Evolutionary conservation across 2,113 vertebrate species (phyloP).

Genomic region (Myodes glareolus): DNA sequence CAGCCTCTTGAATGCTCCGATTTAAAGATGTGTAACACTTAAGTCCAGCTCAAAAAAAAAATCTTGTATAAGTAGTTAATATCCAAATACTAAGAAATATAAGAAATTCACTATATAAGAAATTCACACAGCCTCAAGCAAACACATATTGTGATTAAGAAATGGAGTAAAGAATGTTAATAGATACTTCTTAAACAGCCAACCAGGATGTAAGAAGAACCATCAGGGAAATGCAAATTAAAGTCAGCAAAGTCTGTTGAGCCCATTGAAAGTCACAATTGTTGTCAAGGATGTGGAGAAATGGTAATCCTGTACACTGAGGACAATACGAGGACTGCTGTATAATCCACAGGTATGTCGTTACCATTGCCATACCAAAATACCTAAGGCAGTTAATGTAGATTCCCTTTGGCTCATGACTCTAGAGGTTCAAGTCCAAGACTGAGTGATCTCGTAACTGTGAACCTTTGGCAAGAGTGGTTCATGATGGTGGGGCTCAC

Average conservation of each 20-base stretch:
- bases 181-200: neutral
- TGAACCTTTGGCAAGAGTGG: neutral
- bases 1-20: neutral
- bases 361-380: neutral
- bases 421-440: neutral
- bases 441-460: neutral
- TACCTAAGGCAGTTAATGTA: neutral
- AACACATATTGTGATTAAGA: neutral
- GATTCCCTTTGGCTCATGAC: neutral
- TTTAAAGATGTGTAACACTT: too few relatives aligned
- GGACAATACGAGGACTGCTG: neutral
- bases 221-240: neutral
- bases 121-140: neutral
- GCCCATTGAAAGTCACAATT: neutral
- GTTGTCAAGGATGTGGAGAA: neutral
- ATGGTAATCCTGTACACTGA: neutral
- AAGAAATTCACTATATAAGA: neutral
- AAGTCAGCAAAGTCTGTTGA: neutral
- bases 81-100: neutral
- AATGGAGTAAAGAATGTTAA: neutral
- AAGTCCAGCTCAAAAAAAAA: neutral
- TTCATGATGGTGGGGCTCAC: too few relatives aligned
- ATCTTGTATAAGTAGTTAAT: neutral
- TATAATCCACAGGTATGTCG: neutral
- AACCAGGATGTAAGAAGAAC: neutral